Evolutionary conservation across 2,797 vertebrate species (phyloP).

Genomic region (Poeciliopsis paucimaculata): DNA sequence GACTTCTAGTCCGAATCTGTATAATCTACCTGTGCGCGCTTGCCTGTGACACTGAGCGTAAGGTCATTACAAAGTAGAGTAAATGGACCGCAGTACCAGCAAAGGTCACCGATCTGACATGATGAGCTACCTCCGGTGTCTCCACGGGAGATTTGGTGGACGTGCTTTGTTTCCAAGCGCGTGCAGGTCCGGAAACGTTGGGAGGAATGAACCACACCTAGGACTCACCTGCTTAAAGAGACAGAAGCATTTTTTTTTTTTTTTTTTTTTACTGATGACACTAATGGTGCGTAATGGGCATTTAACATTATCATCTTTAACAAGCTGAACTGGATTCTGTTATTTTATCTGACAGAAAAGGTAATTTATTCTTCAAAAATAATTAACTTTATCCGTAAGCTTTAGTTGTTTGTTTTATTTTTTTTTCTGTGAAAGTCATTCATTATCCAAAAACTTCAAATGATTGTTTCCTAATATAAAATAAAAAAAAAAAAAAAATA

Average conservation of each 20-base stretch:
- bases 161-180: slow-evolving; percentile 54
- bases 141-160: background rate
- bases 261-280: too few species aligned
- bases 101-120: slow-evolving; percentile 12
- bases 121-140: background rate
- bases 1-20: slow-evolving; percentile 41
- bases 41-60: background rate
- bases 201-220: slow-evolving; percentile 58
- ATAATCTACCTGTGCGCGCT: slow-evolving; percentile 45
- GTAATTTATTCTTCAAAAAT: background rate
- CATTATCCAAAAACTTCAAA: background rate
- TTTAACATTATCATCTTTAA: background rate
- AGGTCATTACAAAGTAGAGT: slow-evolving; percentile 28
- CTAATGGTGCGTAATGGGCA: too few species aligned
- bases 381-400: too few species aligned
- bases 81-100: background rate
- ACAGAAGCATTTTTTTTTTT: slow-evolving; percentile 17
- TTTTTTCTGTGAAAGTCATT: background rate
- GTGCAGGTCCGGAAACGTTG: slow-evolving; percentile 62
- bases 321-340: background rate
- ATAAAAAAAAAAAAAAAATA: background rate
- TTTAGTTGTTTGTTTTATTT: too few species aligned
- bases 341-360: background rate
- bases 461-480: background rate
- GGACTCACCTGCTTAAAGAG: slow-evolving; percentile 74